A percentile compares a stretch with the other conserved stretches of the same genome.
Conservation (phyloP, 2,113 vertebrate genomes). For the Bos taurus region DNA sequence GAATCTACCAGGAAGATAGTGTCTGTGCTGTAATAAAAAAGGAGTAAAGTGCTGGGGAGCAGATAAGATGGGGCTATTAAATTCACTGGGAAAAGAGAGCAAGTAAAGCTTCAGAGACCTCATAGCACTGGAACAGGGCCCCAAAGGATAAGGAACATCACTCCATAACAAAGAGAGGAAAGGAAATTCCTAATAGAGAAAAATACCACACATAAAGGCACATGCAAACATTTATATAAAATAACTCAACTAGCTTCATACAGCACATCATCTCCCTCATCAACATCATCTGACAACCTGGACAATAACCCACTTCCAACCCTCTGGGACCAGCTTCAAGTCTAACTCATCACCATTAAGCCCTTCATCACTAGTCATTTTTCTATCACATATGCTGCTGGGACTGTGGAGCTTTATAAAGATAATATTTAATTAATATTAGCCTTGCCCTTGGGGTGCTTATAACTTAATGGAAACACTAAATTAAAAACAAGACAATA, state of each 20-base stretch:
- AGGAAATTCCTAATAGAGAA: background rate
- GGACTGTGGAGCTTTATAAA: background rate
- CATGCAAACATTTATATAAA: background rate
- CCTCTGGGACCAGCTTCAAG: background rate
- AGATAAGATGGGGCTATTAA: background rate
- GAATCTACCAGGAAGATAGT: background rate
- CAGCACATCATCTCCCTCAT: accelerated
- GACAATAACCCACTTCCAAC: background rate
- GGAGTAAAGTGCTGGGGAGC: background rate
- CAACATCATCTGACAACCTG: background rate
- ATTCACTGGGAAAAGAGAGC: background rate
- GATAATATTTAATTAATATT: background rate
- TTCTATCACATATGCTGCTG: background rate
- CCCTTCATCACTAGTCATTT: background rate
- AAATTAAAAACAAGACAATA: background rate
- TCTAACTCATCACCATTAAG: background rate
- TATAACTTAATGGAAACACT: background rate
- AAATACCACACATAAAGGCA: background rate
- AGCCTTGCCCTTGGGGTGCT: background rate
- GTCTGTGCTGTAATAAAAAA: background rate
- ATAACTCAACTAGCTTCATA: background rate
- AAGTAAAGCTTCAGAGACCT: background rate
- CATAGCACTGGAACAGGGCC: accelerated
- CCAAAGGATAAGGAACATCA: background rate
- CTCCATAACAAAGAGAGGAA: background rate